These are phyloP conservation scores for Abscondita cerata DNA, from an alignment of 2,888 invertebrate species.

Conservation along the genomic window DNA sequence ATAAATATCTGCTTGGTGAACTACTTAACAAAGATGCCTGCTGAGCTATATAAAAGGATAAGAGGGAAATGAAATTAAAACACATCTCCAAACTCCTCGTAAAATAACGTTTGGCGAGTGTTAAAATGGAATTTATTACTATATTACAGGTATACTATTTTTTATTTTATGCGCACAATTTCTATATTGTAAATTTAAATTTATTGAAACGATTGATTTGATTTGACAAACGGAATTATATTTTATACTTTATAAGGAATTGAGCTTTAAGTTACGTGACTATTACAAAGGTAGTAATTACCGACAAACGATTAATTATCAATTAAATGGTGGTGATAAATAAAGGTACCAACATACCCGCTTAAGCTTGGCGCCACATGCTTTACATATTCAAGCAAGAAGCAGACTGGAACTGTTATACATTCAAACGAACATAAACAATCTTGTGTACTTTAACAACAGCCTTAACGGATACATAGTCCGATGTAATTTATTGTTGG, in stretches of 20 bases:
- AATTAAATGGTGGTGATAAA: slow-evolving; percentile 53
- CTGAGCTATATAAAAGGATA: slow-evolving; percentile 39
- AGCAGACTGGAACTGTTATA: slow-evolving; percentile 25
- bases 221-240: too few species aligned
- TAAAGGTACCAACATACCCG: slow-evolving; percentile 45
- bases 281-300: slow-evolving; percentile 47
- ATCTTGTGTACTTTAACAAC: slow-evolving; percentile 21
- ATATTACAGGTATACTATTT: slow-evolving; percentile 21
- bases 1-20: slow-evolving; percentile 48
- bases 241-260: background rate
- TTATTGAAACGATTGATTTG: background rate
- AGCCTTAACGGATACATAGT: slow-evolving; percentile 17
- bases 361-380: slow-evolving; percentile 44
- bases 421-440: slow-evolving; percentile 25
- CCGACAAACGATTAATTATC: slow-evolving; percentile 54
- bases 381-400: slow-evolving; percentile 30
- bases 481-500: slow-evolving; percentile 18
- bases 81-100: slow-evolving; percentile 32
- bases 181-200: slow-evolving; percentile 9
- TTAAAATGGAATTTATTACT: slow-evolving; percentile 31
- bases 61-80: slow-evolving; percentile 39
- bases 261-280: background rate
- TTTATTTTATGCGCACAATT: slow-evolving; percentile 17
- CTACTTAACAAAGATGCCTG: slow-evolving; percentile 46
- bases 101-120: slow-evolving; percentile 32